These are phyloP conservation scores for Peucedramus taeniatus DNA, from an alignment of 2,113 vertebrate species.

Conservation along the genomic window DNA sequence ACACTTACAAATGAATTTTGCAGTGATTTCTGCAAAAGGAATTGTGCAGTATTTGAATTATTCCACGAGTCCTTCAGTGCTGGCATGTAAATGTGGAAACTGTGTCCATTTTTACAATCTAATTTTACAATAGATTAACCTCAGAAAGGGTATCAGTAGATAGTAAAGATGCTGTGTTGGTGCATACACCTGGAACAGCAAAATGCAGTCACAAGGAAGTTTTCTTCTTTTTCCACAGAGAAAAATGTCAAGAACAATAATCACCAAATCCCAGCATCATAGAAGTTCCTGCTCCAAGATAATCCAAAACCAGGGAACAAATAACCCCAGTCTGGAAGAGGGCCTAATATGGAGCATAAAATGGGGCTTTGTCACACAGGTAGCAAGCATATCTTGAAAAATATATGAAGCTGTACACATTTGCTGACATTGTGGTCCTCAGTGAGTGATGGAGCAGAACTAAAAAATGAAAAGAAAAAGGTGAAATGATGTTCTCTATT, in stretches of 20 bases:
- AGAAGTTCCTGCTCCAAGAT: conserved; percentile 11
- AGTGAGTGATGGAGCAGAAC: background rate
- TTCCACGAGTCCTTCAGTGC: conserved; percentile 1
- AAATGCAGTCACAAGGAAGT: conserved; percentile 34
- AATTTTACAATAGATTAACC: conserved; percentile 77
- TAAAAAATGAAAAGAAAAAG: background rate
- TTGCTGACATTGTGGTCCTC: conserved; percentile 1
- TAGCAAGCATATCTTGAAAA: conserved; percentile 19
- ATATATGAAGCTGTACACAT: conserved; percentile 8
- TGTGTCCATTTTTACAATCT: conserved; percentile 67
- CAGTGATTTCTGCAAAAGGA: conserved; percentile 36
- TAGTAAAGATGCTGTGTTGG: background rate
- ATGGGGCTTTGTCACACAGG: conserved; percentile 27
- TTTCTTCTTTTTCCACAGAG: background rate
- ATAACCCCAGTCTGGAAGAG: background rate
- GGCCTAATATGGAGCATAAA: conserved; percentile 10
- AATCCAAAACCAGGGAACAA: conserved; percentile 7
- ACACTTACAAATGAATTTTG: conserved; percentile 45
- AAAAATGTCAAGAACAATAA: conserved; percentile 54
- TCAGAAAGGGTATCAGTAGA: conserved; percentile 50
- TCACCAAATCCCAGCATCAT: background rate
- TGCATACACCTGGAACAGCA: conserved; percentile 15
- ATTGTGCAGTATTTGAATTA: conserved; percentile 39
- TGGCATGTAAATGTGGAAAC: conserved; percentile 53
- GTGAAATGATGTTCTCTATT: background rate